Base-by-base conservation (phyloP, 2,113 vertebrate species). In the Aegotheles bennettii region DNA sequence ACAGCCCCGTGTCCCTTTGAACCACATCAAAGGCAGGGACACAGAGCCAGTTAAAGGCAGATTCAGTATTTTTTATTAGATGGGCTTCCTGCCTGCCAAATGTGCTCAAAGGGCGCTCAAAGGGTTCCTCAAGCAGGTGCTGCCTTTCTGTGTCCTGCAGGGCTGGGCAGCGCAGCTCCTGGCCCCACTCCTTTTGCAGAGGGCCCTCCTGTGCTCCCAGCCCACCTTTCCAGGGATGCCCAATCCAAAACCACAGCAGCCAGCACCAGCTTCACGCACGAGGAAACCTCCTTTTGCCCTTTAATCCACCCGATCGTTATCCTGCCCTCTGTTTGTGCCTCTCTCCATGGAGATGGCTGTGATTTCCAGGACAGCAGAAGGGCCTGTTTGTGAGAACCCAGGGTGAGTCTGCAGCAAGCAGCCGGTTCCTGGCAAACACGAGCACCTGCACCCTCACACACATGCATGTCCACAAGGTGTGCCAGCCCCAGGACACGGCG, bases 291-390 rank as follows among this genome's bases (percentile, higher is more conserved):
- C 80, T 84, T 59, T 54, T 89, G 56, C 89, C 68, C 87, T 94
- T 95, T 92, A 86, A 86, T 89, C 51, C 0, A 0, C 68, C 29
- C 61, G 43, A 56, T 82, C 73, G 47, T 92, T 89, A 78, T 77
- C 91, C 73, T 63, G 28, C 76, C 84, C 93, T 54, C 63, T 92
- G 64, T 91, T 89, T 89, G 89, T 95, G 93, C 96, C 73, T 78
- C 71, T 94, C 88, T 59, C 95, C 83, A 84, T 50, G 79, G 95
- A 91, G 87, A 93, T 89, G 81, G 89, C 7, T 86, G 75, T 60
- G 40, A 87, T 91, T 84, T 94, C 86, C 89, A 84, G 70, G 83
- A 93, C 86, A 94, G 89, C 80, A 92, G 73, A 89, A 92, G 89
- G 54, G 71, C 51, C 86, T 90, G 64, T 89, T 96, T 84, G 74